Evolutionary conservation across 2,888 invertebrate genomes (phyloP), one percentile per base, ranked within the genome.

Genomic region (Philonicus albiceps): DNA sequence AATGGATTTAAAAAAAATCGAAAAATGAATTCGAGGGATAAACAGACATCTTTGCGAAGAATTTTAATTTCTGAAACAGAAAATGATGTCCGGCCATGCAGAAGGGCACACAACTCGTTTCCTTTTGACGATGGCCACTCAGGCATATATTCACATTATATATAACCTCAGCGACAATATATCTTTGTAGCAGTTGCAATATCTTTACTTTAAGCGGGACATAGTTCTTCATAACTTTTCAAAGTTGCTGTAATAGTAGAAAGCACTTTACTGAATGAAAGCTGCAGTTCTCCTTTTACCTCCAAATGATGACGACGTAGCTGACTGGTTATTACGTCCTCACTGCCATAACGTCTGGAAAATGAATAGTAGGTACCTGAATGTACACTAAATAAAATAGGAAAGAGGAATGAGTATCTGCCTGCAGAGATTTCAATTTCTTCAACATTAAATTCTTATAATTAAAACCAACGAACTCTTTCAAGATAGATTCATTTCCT

Each of bases 221-320:
- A 73, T 84, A 73, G 84, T 84, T 84, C 73, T 84, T 84, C 72
- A 73, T 73, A 84, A 84, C 84, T 84, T 84, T 84, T 84, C 84
- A 84, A 84, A 84, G 73, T 84, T 84, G 72, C 84, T 73, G 73
- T 84, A 84, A 84, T 84, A 84, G 84, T 84, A 43, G 49, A 84
- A 84, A 84, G 84, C 84, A 84, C 84, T 84, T 84, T 84, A 73
- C 84, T 84, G 84, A 84, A 84, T 84, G 84, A 84, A 84, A 84
- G 84, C 84, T 73, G 27, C 64, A 5, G 19, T n/a, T 40, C 43
- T 73, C 55, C 73, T 73, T n/a, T 30, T 84, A 13, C 43, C 84
- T 73, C 27, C 72, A 22, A 27, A 37, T 31, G 81, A 30, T 31
- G 81, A n/a, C 40, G 31, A 30, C 53, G 30, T 19, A 72, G 73